Evolutionary conservation across 2,888 invertebrate species (phyloP), one percentile per base, ranked within the genome.

Genomic region (Bombyx huttoni): DNA sequence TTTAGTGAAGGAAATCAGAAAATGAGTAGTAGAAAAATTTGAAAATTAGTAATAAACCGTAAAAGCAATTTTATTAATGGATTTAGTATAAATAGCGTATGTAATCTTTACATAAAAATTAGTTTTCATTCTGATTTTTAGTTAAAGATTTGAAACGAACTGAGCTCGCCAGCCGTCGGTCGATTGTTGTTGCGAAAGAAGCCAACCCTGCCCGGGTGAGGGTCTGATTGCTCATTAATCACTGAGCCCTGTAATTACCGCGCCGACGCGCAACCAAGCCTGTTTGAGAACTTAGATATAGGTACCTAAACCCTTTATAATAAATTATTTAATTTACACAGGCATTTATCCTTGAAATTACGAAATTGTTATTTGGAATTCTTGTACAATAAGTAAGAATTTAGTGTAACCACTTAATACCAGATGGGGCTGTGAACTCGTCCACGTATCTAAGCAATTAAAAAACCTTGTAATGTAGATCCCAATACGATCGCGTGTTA

Each of bases 211-310:
- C 67, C 70, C 68, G 61, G 48, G 67, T 68, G 70, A 70, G 73
- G 76, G 75, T 70, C 77, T 79, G 80, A 81, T 80, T 75, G 79
- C 80, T 84, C 86, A 83, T 86, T 87, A 86, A 85, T 86, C 87
- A 86, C 78, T 65, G 65, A 67, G 74, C 73, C 71, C 73, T 74
- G 79, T 84, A 82, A 85, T 83, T 81, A 81, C 83, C 70, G 67
- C 74, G 73, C 77, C 75, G 70, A 73, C 75, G 75, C 74, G 67
- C 65, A 63, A 63, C 70, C 40, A 40, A 40, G 40, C 40, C 40
- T 40, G 40, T 40, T 40, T 3, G 40, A 73, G 76, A 71, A 67
- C 72, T 76, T 76, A 73, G 78, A 70, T 49, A 49, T 40, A 48
- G 47, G 14, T 14, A 40, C n/a, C 34, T 34, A 35, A 14, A 40